These are phyloP conservation scores for Brachynemurus nebulosus DNA, from an alignment of 2,888 invertebrate genomes.

Conservation along the genomic window DNA sequence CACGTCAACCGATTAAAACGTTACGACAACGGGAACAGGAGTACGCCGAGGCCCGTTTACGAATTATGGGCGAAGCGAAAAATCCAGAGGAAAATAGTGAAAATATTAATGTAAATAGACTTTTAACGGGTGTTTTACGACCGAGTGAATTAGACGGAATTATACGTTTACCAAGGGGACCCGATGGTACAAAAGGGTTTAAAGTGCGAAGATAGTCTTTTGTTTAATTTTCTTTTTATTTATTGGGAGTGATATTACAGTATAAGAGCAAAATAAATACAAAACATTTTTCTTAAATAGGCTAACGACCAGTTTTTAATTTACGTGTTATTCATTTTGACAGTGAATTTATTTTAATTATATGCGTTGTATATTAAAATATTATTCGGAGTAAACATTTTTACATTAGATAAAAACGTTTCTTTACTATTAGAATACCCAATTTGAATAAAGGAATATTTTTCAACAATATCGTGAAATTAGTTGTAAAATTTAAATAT, in stretches of 20 bases:
- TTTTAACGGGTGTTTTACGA: conserved; percentile 11
- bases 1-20: conserved; percentile 64
- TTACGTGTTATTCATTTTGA: too few species aligned
- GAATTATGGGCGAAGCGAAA: conserved; percentile 78
- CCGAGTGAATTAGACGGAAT: conserved; percentile 31
- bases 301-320: too few species aligned
- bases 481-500: too few species aligned
- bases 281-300: not conserved
- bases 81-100: conserved; percentile 45
- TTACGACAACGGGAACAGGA: conserved; percentile 84
- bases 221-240: conserved; percentile 3
- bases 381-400: not conserved
- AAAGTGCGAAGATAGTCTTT: conserved; percentile 47
- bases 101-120: conserved; percentile 1
- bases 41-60: conserved; percentile 79
- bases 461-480: too few species aligned
- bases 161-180: conserved; percentile 61
- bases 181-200: conserved; percentile 63
- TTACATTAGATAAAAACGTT: not conserved
- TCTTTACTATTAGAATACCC: not conserved
- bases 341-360: not conserved
- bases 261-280: not conserved
- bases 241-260: not conserved
- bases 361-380: conserved; percentile 1
- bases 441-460: too few species aligned